Conservation (phyloP, 1,140 invertebrate species). For the Dendrolimus punctatus region DNA sequence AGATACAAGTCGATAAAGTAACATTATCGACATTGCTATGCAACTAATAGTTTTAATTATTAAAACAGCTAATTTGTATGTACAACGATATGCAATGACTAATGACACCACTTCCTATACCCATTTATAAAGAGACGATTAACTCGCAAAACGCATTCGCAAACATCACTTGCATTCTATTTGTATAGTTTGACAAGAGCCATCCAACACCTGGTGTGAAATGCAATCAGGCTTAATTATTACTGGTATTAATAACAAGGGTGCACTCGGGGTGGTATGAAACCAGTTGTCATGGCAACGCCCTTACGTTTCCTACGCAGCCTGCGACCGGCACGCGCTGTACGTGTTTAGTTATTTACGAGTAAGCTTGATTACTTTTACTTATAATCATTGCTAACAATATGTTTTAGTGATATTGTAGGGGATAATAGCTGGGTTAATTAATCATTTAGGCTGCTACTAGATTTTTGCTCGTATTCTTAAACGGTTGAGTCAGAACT, state of each 20-base stretch:
- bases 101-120: slow-evolving; percentile 16
- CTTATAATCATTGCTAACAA: too few relatives aligned
- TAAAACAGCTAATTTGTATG: too few relatives aligned
- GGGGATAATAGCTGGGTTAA: too few relatives aligned
- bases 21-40: too few relatives aligned
- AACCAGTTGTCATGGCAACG: slow-evolving; percentile 57
- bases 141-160: too few relatives aligned
- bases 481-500: too few relatives aligned
- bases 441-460: too few relatives aligned
- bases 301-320: slow-evolving; percentile 44
- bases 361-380: slow-evolving; percentile 50
- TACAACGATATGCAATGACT: too few relatives aligned
- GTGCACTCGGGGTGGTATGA: slow-evolving; percentile 52
- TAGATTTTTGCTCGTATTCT: too few relatives aligned
- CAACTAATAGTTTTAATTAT: too few relatives aligned
- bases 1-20: too few relatives aligned
- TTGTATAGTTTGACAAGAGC: slow-evolving; percentile 45
- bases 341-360: slow-evolving; percentile 59
- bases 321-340: slow-evolving; percentile 37
- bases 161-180: slow-evolving; percentile 15
- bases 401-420: too few relatives aligned
- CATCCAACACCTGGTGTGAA: slow-evolving; percentile 68
- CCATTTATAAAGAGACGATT: background rate
- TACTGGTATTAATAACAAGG: slow-evolving; percentile 70
- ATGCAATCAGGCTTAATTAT: slow-evolving; percentile 71